Percentiles rank a stretch among this genome's conserved stretches.
Conservation (phyloP, 2,797 vertebrate species). For the Mionectes olivaceus region DNA sequence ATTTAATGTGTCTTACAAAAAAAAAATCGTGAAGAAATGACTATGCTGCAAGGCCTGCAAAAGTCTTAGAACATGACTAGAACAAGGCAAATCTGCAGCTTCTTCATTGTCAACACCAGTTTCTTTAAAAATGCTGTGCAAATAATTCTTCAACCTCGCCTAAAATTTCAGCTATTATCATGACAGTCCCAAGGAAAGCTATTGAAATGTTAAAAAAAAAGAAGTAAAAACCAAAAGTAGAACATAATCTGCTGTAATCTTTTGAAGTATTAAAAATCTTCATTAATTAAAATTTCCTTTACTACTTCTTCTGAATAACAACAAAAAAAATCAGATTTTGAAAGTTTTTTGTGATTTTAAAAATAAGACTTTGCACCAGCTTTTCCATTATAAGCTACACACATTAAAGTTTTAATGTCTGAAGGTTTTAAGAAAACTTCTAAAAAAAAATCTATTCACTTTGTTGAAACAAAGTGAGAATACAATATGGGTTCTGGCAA, state of each 20-base stretch:
- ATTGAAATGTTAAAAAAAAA: not conserved
- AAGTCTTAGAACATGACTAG: not conserved
- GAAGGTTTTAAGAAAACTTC: not conserved
- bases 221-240: not conserved
- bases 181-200: not conserved
- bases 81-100: not conserved
- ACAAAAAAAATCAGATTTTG: not conserved
- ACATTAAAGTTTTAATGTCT: not conserved
- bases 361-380: not conserved
- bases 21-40: accelerated
- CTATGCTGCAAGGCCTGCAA: not conserved
- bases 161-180: not conserved
- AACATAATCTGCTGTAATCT: accelerated
- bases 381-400: not conserved
- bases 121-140: not conserved
- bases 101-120: not conserved
- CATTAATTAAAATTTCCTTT: not conserved
- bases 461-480: not conserved
- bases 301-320: not conserved
- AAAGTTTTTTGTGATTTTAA: not conserved
- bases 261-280: not conserved
- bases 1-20: not conserved
- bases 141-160: not conserved
- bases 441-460: not conserved
- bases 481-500: not conserved